phyloP scores from a whole-genome alignment of 2,797 vertebrate species.

The Todus mexicanus region DNA sequence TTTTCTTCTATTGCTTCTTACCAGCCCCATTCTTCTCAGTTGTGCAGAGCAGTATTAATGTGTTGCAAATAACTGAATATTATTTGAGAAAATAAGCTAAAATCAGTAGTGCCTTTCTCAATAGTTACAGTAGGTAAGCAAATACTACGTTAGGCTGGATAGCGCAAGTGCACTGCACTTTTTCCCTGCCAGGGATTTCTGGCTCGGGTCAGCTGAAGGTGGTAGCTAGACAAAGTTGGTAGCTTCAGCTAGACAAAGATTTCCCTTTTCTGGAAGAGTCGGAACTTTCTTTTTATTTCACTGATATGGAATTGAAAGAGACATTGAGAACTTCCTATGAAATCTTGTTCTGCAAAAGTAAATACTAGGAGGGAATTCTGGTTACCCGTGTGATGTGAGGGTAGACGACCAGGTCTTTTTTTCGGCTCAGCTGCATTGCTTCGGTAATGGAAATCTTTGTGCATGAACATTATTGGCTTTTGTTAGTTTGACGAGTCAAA shows the following conservation, averaged over 20 bases:
- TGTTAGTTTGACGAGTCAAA: background rate
- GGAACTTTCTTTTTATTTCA: background rate
- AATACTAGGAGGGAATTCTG: background rate
- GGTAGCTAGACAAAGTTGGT: background rate
- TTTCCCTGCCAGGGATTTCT: background rate
- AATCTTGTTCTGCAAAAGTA: background rate
- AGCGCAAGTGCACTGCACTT: background rate
- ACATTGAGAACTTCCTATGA: background rate
- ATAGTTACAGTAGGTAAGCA: background rate
- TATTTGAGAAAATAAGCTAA: background rate
- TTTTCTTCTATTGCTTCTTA: background rate
- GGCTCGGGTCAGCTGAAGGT: background rate
- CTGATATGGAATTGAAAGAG: background rate
- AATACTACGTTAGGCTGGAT: background rate
- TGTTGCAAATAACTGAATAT: background rate
- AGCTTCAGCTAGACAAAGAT: background rate
- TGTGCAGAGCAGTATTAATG: background rate
- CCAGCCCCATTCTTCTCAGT: accelerated
- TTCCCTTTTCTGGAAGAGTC: background rate
- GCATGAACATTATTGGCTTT: accelerated
- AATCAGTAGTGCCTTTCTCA: background rate
- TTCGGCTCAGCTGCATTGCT: background rate
- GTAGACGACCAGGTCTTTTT: background rate
- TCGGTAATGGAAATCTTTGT: background rate
- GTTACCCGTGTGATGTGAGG: background rate